phyloP scores from a whole-genome alignment of 2,797 vertebrate genomes.

The Mormyrus hasselquistii region DNA sequence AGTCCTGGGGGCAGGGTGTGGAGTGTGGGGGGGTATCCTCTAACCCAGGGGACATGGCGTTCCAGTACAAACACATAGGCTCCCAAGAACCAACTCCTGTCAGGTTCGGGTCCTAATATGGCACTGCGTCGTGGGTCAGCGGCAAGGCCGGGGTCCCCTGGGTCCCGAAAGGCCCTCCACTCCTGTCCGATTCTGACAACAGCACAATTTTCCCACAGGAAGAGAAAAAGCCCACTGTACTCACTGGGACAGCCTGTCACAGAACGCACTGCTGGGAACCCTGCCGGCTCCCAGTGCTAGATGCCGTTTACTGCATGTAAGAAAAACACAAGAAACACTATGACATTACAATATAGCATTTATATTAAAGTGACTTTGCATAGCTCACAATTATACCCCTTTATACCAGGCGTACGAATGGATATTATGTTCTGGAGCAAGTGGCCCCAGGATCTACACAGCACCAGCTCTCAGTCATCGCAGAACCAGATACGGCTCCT shows the following conservation, averaged over 20 bases:
- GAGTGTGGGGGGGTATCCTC: conserved; percentile 21
- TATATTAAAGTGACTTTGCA: background rate
- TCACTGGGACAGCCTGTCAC: conserved; percentile 31
- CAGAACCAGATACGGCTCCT: background rate
- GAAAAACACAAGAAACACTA: background rate
- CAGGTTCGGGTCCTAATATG: conserved; percentile 63
- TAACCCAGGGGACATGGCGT: conserved; percentile 20
- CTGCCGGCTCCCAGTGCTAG: background rate
- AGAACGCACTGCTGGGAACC: conserved; percentile 40
- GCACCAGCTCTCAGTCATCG: background rate
- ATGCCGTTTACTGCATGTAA: background rate
- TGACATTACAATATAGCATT: conserved; percentile 33
- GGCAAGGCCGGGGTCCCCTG: conserved; percentile 68
- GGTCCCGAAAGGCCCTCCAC: conserved; percentile 57
- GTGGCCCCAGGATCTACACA: background rate
- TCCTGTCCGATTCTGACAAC: conserved; percentile 63
- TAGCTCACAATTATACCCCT: background rate
- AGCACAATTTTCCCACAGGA: conserved; percentile 78
- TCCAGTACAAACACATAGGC: conserved; percentile 28
- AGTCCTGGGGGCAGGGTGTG: background rate
- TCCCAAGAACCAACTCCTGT: conserved; percentile 19
- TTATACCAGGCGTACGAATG: background rate
- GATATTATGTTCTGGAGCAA: background rate
- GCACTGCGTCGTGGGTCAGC: conserved; percentile 63
- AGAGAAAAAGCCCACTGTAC: conserved; percentile 38